phyloP scores from a whole-genome alignment of 2,888 invertebrate species.

The Eretmocerus hayati region DNA sequence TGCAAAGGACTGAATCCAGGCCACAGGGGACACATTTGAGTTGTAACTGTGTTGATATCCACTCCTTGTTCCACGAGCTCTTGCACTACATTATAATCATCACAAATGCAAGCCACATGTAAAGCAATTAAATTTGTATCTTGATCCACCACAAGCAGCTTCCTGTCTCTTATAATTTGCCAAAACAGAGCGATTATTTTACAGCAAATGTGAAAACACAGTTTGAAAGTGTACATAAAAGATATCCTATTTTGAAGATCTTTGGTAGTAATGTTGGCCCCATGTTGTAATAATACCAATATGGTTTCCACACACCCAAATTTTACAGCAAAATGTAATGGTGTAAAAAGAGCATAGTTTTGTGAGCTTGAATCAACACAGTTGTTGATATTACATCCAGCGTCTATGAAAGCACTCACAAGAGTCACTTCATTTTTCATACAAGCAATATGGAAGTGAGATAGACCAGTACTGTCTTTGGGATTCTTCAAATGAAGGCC shows the following conservation, averaged over 20 bases:
- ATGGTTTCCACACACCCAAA: neutral
- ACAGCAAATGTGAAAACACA: neutral
- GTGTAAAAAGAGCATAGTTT: neutral
- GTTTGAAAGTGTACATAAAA: conserved; percentile 1
- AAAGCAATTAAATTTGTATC: neutral
- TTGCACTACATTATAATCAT: neutral
- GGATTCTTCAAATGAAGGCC: neutral
- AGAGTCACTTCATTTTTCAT: neutral
- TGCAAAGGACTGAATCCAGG: conserved; percentile 5
- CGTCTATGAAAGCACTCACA: neutral
- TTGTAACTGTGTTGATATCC: neutral
- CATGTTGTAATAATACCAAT: neutral
- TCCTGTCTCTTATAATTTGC: neutral
- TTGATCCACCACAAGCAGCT: too few species aligned
- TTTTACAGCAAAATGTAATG: conserved; percentile 6
- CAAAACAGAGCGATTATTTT: conserved; percentile 1
- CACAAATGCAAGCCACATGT: conserved; percentile 5
- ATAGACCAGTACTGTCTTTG: neutral
- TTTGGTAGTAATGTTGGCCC: neutral
- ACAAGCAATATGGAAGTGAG: conserved; percentile 6
- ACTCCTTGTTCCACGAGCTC: neutral
- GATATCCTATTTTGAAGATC: neutral
- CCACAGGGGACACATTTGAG: neutral
- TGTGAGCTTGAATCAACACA: neutral
- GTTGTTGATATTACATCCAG: neutral